These are phyloP conservation scores for Sus cebifrons DNA, from an alignment of 2,797 vertebrate species.

Conservation along the genomic window DNA sequence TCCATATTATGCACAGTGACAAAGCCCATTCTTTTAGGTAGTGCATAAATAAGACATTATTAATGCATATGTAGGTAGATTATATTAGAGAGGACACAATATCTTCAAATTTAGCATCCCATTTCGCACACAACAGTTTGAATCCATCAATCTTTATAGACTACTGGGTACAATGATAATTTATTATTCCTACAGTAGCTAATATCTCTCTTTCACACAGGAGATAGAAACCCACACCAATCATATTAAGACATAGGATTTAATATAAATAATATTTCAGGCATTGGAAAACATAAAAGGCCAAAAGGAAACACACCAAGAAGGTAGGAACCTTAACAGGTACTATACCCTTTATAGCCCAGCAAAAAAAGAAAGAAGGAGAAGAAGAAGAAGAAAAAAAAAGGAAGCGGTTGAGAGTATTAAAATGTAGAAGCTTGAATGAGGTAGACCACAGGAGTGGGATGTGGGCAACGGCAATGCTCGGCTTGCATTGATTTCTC, in stretches of 20 bases:
- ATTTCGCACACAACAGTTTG: constrained; percentile 74
- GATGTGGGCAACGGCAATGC: neutral
- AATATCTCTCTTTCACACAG: constrained; percentile 32
- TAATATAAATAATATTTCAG: constrained; percentile 67
- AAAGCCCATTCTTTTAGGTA: constrained; percentile 68
- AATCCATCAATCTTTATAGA: constrained; percentile 73
- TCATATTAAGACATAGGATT: constrained; percentile 56
- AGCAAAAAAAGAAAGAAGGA: neutral
- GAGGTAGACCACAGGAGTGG: neutral
- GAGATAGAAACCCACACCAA: constrained; percentile 11
- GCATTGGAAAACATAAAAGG: constrained; percentile 40
- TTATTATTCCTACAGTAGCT: constrained; percentile 56
- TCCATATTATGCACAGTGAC: constrained; percentile 65
- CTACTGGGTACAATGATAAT: constrained; percentile 45
- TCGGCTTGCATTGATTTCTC: neutral
- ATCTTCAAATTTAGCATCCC: constrained; percentile 70
- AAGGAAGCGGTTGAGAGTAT: neutral
- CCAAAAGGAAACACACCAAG: constrained; percentile 4
- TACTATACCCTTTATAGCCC: neutral
- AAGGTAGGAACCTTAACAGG: neutral
- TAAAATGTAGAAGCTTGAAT: constrained; percentile 35
- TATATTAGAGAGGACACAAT: constrained; percentile 70
- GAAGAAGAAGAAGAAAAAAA: neutral
- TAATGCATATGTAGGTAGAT: constrained; percentile 66
- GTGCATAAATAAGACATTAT: constrained; percentile 66